These are phyloP conservation scores for Phenganax stokvisi DNA, from an alignment of 92 coral and sea anemone species.

Conservation along the genomic window DNA sequence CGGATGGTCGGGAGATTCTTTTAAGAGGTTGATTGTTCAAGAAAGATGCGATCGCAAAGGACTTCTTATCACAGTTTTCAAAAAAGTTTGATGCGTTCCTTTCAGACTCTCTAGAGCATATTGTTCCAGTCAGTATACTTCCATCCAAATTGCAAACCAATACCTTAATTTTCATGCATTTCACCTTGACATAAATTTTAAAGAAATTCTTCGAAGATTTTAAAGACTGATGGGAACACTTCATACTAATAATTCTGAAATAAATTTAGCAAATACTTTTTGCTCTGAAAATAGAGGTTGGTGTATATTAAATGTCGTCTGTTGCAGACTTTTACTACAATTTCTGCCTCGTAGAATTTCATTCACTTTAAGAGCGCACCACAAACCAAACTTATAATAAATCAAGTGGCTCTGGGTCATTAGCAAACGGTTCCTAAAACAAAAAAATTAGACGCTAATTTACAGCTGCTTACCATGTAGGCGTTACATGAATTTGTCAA, in stretches of 20 bases:
- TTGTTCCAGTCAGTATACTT: background rate
- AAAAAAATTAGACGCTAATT: background rate
- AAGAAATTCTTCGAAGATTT: background rate
- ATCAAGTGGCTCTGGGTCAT: slow-evolving; percentile 28
- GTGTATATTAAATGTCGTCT: background rate
- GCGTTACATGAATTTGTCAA: background rate
- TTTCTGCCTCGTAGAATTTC: background rate
- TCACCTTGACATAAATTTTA: background rate
- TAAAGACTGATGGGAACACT: slow-evolving; percentile 3
- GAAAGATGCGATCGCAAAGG: too few species aligned
- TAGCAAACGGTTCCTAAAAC: slow-evolving; percentile 25
- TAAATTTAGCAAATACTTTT: background rate
- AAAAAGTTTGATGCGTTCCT: too few species aligned
- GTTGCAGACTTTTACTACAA: background rate
- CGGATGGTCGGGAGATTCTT: too few species aligned
- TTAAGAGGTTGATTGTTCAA: too few species aligned
- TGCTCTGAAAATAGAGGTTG: background rate
- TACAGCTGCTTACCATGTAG: background rate
- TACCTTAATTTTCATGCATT: background rate
- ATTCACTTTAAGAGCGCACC: slow-evolving; percentile 6
- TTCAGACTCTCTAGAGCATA: too few species aligned
- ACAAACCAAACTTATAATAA: slow-evolving; percentile 11
- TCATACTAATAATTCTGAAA: background rate
- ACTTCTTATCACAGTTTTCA: too few species aligned
- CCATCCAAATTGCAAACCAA: background rate